Evolutionary conservation across 2,113 vertebrate genomes (phyloP).

Genomic region (Glaucomys volans): DNA sequence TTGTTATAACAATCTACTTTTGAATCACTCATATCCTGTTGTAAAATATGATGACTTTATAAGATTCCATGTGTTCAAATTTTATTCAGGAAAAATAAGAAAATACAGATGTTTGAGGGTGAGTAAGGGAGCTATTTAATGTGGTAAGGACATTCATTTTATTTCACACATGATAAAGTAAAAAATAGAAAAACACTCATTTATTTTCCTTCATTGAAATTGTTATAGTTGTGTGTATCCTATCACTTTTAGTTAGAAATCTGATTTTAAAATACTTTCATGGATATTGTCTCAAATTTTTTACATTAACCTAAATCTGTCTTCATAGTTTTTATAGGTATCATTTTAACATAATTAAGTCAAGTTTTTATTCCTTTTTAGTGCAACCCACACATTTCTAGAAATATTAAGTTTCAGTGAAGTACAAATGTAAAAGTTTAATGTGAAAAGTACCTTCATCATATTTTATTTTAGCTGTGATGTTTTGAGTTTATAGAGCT

Average conservation of each 20-base stretch:
- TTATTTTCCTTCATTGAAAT: not conserved
- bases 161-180: not conserved
- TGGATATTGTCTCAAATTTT: not conserved
- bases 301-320: not conserved
- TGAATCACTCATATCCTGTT: not conserved
- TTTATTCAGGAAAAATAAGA: not conserved
- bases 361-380: not conserved
- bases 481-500: no score
- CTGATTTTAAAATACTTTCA: not conserved
- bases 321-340: not conserved
- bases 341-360: not conserved
- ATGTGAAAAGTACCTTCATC: not conserved
- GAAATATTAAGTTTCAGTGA: not conserved
- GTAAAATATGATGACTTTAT: not conserved
- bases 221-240: not conserved
- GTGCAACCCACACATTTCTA: not conserved
- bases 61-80: not conserved
- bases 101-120: not conserved
- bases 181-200: not conserved
- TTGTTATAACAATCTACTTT: not conserved
- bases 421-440: not conserved
- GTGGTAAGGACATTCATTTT: not conserved
- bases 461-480: not conserved
- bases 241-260: conserved; percentile 3
- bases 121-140: not conserved